These are phyloP conservation scores for human (Homo sapiens) DNA, from an alignment of 2,113 vertebrate species.

Conservation along the genomic window DNA sequence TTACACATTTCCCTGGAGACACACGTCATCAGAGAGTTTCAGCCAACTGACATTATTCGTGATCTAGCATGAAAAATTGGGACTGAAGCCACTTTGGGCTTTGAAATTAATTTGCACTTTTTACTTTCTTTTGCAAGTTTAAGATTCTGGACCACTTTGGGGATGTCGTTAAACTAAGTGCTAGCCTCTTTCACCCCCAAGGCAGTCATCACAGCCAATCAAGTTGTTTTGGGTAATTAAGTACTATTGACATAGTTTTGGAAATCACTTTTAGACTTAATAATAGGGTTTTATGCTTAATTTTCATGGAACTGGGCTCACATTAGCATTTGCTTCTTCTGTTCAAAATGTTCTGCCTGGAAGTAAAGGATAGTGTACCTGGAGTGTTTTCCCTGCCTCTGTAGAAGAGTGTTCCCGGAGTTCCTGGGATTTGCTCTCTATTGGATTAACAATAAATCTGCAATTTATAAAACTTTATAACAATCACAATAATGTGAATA, in stretches of 20 bases:
- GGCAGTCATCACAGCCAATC: background rate
- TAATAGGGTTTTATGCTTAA: background rate
- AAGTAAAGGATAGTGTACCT: background rate
- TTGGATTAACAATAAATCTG: background rate
- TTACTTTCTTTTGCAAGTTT: background rate
- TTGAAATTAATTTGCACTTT: slow-evolving; percentile 20
- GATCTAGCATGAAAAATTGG: background rate
- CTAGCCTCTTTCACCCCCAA: background rate
- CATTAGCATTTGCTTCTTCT: background rate
- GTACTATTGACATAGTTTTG: background rate
- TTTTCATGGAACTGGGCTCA: background rate
- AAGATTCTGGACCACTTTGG: background rate
- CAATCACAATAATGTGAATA: background rate
- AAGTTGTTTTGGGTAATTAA: slow-evolving; percentile 26
- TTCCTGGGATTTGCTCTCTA: background rate
- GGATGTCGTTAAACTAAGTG: background rate
- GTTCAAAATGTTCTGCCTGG: background rate
- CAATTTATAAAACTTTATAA: background rate
- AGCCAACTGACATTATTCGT: background rate
- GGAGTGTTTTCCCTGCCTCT: background rate
- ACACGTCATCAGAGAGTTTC: background rate
- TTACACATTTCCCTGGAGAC: slow-evolving; percentile 11
- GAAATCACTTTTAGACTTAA: slow-evolving; percentile 14
- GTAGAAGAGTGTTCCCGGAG: background rate
- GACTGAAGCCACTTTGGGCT: background rate